Base-by-base conservation (phyloP, 2,113 vertebrate genomes). In the Synchiropus splendidus region DNA sequence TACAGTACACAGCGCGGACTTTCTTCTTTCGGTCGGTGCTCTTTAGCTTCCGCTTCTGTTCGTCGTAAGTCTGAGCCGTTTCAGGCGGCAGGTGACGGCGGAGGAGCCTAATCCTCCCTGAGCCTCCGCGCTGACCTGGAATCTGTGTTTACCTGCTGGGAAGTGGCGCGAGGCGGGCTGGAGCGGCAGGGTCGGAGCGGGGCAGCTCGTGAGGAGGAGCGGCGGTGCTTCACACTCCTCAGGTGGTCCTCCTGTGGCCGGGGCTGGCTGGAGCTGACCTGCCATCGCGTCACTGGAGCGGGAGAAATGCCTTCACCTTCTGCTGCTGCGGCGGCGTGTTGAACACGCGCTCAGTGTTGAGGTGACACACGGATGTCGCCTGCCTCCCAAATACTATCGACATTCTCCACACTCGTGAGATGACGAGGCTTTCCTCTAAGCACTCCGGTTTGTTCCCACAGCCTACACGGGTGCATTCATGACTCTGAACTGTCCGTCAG, bases 41-140 rank as follows among this genome's bases (percentile, higher is more conserved):
- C 46, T 49, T 56, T 35, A 4, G 12, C 13, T 41, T 13, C 17
- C 18, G 18, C 18, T 12, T 6, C 6, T 39, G 10, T 39, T 10
- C 18, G 18, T 63, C 48, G 58, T 62, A 57, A 67, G 45, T 66
- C 58, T 60, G 2, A 13, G 33, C 55, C 1, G 57, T 60, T 51
- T 43, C 40, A 31, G 54, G 36, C 51, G 36, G 50, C 66, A 81
- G 79, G 82, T 82, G 69, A 77, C 71, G 48, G 57, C 36, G 18
- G 40, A 64, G 50, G 58, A 57, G 12, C 39, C 43, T 79, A 80
- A 78, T 78, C 79, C 67, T 6, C 40, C 1, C 41, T 72, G 70
- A 78, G 73, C 75, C 61, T 36, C 18, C 43, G 18, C 58, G 10
- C 63, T 45, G 64, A 68, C 61, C 67, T 71, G 60, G 52, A 63